Evolutionary conservation across 2,113 vertebrate species (phyloP), one percentile per base, ranked within the genome.

Genomic region (Brachyhypopomus occidentalis): DNA sequence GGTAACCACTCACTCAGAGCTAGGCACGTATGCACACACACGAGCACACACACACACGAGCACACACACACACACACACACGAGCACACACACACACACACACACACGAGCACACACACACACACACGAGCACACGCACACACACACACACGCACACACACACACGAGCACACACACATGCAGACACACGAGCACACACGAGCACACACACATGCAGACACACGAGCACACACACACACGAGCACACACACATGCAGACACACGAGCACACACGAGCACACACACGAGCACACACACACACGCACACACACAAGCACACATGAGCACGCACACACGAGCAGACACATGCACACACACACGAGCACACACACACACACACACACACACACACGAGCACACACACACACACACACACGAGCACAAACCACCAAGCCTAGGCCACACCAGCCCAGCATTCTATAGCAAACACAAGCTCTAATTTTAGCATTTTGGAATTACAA

Each of bases 321-420:
- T n/a, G n/a, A n/a, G n/a, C n/a, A n/a, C n/a, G n/a, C n/a, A n/a
- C n/a, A n/a, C n/a, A n/a, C n/a, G n/a, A n/a, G n/a, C n/a, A n/a
- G n/a, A n/a, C n/a, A n/a, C n/a, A n/a, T n/a, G n/a, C n/a, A n/a
- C 48, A 75, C 27, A 38, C 23, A 73, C 45, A 73, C 30, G 23
- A 2, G 2, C 11, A 56, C 55, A 56, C 36, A 19, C 19, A 19
- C 56, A 59, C 17, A 59, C 56, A 59, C n/a, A 59, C 56, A 59
- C 56, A 19, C n/a, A 59, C n/a, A 59, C 56, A 59, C n/a, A 59
- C 56, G 20, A 7, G 4, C 19, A 20, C 56, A 59, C 45, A 52
- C 45, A 52, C 9, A 9, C 58, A 7, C 20, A 4, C 58, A 14
- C 23, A 23, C 23, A 63, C 60, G 0, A 11, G 2, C 62, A 64